A percentile compares a stretch with the other conserved stretches of the same genome.
Conservation (phyloP, 2,888 invertebrate species). For the Agrotis ipsilon region DNA sequence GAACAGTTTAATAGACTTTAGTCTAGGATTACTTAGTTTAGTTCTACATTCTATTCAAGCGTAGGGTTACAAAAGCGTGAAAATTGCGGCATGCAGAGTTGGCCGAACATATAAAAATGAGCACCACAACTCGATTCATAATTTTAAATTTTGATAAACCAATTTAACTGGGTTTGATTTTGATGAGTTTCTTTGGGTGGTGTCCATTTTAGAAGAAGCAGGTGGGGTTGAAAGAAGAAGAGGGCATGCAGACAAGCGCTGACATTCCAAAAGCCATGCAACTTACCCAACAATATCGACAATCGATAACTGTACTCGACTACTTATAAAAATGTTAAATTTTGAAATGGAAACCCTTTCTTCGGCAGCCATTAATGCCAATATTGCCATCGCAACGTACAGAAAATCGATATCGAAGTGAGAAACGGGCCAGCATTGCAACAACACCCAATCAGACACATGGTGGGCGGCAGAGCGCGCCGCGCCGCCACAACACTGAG, state of each 20-base stretch:
- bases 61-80: slow-evolving; percentile 72
- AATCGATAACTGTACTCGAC: slow-evolving; percentile 90
- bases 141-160: slow-evolving; percentile 3
- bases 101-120: slow-evolving; percentile 71
- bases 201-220: slow-evolving; percentile 80
- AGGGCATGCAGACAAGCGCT: slow-evolving; percentile 72
- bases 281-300: slow-evolving; percentile 89
- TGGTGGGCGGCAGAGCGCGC: slow-evolving; percentile 75
- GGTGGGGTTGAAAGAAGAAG: slow-evolving; percentile 73
- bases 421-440: slow-evolving; percentile 87
- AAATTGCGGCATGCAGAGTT: slow-evolving; percentile 71
- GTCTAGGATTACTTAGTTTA: slow-evolving; percentile 47
- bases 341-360: slow-evolving; percentile 88
- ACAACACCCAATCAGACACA: slow-evolving; percentile 87
- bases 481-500: background rate
- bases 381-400: slow-evolving; percentile 79
- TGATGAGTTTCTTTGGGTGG: slow-evolving; percentile 57
- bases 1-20: slow-evolving; percentile 44
- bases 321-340: slow-evolving; percentile 79
- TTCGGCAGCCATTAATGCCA: slow-evolving; percentile 90
- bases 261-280: slow-evolving; percentile 84
- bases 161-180: slow-evolving; percentile 5
- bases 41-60: slow-evolving; percentile 60
- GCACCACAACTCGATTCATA: slow-evolving; percentile 62
- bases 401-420: slow-evolving; percentile 88